Evolutionary conservation across 1,140 invertebrate genomes (phyloP), one percentile per base, ranked within the genome.

Genomic region (Nasonia longicornis): DNA sequence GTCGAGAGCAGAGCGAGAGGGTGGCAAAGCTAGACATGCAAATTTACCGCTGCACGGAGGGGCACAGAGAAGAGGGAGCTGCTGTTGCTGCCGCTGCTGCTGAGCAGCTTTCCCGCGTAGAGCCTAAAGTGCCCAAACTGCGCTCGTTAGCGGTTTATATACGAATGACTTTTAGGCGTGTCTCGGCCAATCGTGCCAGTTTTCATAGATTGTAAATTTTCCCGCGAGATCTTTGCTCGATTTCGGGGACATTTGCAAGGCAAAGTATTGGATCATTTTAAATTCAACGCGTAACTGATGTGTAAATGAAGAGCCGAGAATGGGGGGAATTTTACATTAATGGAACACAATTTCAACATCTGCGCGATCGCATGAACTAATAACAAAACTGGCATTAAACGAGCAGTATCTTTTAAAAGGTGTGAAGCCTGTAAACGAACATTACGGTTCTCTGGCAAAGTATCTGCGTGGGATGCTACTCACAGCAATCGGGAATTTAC

Each of bases 11-110:
- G 74, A 58, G 52, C 38, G 74, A 74, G 75, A 38, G 29, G n/a
- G 76, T 22, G 26, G 67, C 31, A 71, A 16, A 52, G 71, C 72
- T 70, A 83, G 78, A 83, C 77, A 81, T 78, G 82, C 79, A 81
- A 81, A 80, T 81, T 77, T 52, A 16, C 20, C 52, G 52, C 38
- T 42, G 38, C 42, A 2, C 42, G 3, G 26, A 35, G 63, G 45
- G 64, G 66, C 26, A 31, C 2, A n/a, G 20, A 58, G 52, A 58
- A n/a, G 80, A 35, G 29, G 35, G 11, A 35, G 75, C 14, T 22
- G 10, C 42, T 58, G 71, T 26, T 58, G 38, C 63, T 63, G 71
- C 69, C 12, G 76, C 58, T 31, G 67, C 69, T 31, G 67, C 69
- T 31, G 64, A 67, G 52, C 52, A 58, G 52, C 64, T 31, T 67